Percentiles rank a stretch among this genome's conserved stretches.
Evolutionary conservation across 1,140 invertebrate genomes (phyloP).

Genomic region (Sarcophaga peregrina): DNA sequence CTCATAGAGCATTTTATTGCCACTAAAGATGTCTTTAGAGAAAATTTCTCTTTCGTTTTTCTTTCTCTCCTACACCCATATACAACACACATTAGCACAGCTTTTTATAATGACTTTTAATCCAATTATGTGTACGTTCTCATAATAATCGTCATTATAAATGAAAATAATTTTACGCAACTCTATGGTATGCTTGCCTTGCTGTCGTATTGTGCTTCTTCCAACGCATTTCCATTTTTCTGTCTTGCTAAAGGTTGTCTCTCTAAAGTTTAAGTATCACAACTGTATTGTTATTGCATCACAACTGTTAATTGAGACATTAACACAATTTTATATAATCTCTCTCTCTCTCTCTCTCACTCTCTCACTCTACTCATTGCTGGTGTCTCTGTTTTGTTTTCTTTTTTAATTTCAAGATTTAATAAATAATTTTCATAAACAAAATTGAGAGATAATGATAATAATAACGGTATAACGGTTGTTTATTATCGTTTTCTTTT

Average conservation of each 20-base stretch:
- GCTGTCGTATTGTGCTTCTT: too few species aligned
- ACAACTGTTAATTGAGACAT: not conserved
- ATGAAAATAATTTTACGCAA: not conserved
- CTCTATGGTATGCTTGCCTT: too few species aligned
- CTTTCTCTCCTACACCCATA: too few species aligned
- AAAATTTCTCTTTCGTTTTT: too few species aligned
- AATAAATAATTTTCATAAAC: constrained; percentile 22
- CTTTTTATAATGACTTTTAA: constrained; percentile 28
- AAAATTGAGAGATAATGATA: not conserved
- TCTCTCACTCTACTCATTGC: too few species aligned
- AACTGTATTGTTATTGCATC: not conserved
- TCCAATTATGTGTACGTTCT: constrained; percentile 10
- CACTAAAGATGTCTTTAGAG: too few species aligned
- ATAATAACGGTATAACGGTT: not conserved
- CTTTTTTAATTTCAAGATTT: not conserved
- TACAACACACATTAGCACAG: not conserved
- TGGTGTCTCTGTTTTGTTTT: not conserved
- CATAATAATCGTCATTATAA: constrained; percentile 33
- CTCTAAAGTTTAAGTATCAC: not conserved
- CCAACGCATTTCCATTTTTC: not conserved
- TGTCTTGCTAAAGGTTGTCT: not conserved
- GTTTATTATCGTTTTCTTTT: too few species aligned
- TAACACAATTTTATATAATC: not conserved
- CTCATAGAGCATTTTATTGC: too few species aligned
- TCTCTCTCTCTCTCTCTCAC: too few species aligned